Evolutionary conservation across 2,113 vertebrate species (phyloP).

Genomic region (Cynoglossus semilaevis): DNA sequence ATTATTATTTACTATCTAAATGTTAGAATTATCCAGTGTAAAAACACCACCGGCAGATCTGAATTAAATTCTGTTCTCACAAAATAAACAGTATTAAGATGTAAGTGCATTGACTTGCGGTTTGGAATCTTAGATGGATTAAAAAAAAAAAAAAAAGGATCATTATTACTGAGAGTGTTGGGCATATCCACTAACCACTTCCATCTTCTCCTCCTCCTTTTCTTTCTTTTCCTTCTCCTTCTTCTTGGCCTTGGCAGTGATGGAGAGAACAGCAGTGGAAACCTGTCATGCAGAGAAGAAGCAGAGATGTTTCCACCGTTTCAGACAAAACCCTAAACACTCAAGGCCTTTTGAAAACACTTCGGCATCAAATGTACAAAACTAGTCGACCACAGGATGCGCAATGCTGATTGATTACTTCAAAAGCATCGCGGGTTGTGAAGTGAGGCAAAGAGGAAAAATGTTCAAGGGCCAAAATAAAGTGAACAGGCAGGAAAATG

Average conservation of each 20-base stretch:
- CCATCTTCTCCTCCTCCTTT: constrained; percentile 96
- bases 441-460: constrained; percentile 26
- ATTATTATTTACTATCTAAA: too few species aligned
- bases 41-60: too few species aligned
- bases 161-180: not conserved
- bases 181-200: constrained; percentile 84
- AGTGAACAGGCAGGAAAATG: constrained; percentile 18
- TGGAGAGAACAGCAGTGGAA: constrained; percentile 96
- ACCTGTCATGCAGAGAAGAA: constrained; percentile 76
- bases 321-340: constrained; percentile 37
- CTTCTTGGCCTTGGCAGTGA: constrained; percentile 99
- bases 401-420: constrained; percentile 18
- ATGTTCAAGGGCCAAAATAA: constrained; percentile 37
- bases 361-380: constrained; percentile 27
- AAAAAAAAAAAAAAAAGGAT: not conserved
- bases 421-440: constrained; percentile 18
- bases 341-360: constrained; percentile 36
- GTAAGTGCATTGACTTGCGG: not conserved
- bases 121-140: not conserved
- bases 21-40: not conserved
- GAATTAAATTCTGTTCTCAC: too few species aligned
- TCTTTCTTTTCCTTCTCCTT: constrained; percentile 95
- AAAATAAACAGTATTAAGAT: not conserved
- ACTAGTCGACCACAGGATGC: constrained; percentile 35
- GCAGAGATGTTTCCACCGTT: constrained; percentile 29